Conservation (phyloP, 2,113 vertebrate species). For the Lycocorax pyrrhopterus region DNA sequence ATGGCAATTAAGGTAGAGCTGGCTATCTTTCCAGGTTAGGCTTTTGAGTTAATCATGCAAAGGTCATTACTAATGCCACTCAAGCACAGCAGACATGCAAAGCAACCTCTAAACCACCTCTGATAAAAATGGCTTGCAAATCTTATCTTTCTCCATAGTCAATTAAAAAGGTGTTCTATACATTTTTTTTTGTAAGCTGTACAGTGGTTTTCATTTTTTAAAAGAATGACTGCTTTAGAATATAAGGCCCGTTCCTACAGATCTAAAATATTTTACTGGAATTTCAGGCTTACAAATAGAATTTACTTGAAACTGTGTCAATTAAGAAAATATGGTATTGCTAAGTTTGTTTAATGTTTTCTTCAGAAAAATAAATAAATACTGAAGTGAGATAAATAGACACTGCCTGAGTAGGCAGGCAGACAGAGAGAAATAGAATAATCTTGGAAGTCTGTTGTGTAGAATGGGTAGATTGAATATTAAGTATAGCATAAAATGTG, state of each 20-base stretch:
- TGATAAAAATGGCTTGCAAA: background rate
- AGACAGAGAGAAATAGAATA: background rate
- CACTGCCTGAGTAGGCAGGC: background rate
- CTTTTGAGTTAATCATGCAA: constrained; percentile 5
- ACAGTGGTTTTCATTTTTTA: background rate
- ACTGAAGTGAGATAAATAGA: background rate
- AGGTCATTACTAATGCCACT: constrained; percentile 16
- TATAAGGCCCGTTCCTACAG: background rate
- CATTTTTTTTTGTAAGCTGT: background rate
- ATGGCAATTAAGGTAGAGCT: constrained; percentile 34
- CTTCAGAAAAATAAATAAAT: background rate
- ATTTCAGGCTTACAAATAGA: background rate
- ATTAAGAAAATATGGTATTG: background rate
- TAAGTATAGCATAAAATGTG: background rate
- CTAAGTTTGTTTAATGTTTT: background rate
- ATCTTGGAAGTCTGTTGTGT: background rate
- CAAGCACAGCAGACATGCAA: constrained; percentile 14
- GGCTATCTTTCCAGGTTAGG: background rate
- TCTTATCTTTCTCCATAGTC: background rate
- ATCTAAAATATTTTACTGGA: background rate
- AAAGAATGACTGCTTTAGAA: background rate
- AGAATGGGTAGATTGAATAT: background rate
- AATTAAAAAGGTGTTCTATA: background rate
- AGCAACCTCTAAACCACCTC: constrained; percentile 17
- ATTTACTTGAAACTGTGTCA: background rate